A percentile compares a stretch with the other conserved stretches of the same genome.
These are phyloP conservation scores for Triplophysa rosa DNA, from an alignment of 2,113 vertebrate genomes.

Conservation along the genomic window DNA sequence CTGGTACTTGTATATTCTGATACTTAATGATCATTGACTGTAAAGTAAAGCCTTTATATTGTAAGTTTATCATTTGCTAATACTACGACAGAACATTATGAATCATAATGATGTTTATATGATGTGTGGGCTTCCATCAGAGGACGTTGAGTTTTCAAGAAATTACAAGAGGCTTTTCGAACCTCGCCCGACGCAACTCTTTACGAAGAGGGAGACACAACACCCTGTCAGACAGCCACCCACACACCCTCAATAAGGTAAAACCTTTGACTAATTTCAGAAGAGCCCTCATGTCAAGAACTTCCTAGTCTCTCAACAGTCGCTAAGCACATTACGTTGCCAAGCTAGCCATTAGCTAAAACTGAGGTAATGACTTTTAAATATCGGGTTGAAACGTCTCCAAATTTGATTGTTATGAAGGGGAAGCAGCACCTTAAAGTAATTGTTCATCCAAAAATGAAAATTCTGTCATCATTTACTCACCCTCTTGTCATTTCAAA, in stretches of 20 bases:
- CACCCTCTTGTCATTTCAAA: no score
- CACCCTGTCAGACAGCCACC: slow-evolving; percentile 23
- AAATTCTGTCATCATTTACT: no score
- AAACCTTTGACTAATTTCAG: slow-evolving; percentile 8
- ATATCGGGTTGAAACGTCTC: slow-evolving; percentile 2
- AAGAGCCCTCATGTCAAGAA: not conserved
- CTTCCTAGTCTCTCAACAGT: not conserved
- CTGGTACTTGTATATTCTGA: not conserved
- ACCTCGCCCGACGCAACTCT: slow-evolving; percentile 46
- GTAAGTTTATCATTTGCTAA: not conserved
- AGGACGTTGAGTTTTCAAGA: slow-evolving; percentile 53
- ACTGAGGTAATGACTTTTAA: not conserved
- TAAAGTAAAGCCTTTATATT: no score
- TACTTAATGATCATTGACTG: not conserved
- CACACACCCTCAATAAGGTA: slow-evolving; percentile 51
- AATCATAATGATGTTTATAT: not conserved
- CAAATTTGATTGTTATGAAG: not conserved
- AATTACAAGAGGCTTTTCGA: slow-evolving; percentile 52
- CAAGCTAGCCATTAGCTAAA: not conserved
- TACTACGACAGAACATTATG: no score
- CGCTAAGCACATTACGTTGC: not conserved
- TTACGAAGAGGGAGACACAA: slow-evolving; percentile 48
- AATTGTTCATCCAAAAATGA: no score
- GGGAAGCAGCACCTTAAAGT: no score
- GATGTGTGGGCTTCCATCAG: slow-evolving; percentile 33